Conservation (phyloP, 2,888 invertebrate species). For the Meloe dianella region DNA sequence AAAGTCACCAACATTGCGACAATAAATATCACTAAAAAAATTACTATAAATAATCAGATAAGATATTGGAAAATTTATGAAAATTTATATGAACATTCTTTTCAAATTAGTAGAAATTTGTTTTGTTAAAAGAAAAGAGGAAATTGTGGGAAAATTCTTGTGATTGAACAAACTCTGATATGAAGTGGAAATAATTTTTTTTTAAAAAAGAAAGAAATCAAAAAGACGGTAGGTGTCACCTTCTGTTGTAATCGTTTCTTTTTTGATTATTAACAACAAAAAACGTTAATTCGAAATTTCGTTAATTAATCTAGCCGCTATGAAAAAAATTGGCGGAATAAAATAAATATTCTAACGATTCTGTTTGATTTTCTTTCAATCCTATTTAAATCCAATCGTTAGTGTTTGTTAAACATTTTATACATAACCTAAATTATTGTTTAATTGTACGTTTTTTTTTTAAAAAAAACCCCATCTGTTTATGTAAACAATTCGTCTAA, state of each 20-base stretch:
- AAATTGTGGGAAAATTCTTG: not conserved
- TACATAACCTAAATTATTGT: conserved; percentile 40
- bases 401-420: not conserved
- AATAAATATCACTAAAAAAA: not conserved
- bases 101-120: not conserved
- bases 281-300: not conserved
- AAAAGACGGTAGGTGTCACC: conserved; percentile 47
- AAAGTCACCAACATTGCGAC: not conserved
- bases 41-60: not conserved
- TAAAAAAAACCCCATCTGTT: too few species aligned
- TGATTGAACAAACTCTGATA: not conserved
- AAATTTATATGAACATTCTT: not conserved
- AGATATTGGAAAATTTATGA: conserved; percentile 3
- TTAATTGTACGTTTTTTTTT: too few species aligned
- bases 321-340: not conserved
- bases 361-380: not conserved
- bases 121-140: not conserved
- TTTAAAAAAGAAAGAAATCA: not conserved
- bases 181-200: not conserved
- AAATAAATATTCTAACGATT: not conserved
- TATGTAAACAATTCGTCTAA: too few species aligned
- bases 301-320: not conserved
- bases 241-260: conserved; percentile 32
- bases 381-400: not conserved
- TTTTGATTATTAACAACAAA: not conserved